Conservation (phyloP, 2,888 invertebrate species). For the Lasioglossum lativentre region DNA sequence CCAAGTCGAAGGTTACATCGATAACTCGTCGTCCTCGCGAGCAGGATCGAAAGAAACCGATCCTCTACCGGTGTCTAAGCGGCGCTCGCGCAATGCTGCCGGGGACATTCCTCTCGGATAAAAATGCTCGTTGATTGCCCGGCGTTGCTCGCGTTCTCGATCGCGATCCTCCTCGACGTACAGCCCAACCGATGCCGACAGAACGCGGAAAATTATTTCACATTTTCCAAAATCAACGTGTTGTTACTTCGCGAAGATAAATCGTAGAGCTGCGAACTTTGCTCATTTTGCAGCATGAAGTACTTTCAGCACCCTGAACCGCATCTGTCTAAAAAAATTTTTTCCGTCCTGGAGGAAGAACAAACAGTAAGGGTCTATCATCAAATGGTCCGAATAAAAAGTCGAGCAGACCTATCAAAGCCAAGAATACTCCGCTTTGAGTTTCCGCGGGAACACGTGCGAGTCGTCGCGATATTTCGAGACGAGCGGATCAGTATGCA, state of each 20-base stretch:
- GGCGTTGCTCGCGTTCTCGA: conserved; percentile 33
- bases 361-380: not conserved
- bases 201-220: not conserved
- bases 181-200: not conserved
- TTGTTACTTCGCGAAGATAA: not conserved
- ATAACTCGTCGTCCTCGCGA: conserved; percentile 54
- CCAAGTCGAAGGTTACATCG: conserved; percentile 49
- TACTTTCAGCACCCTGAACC: not conserved
- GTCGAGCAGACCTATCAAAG: not conserved
- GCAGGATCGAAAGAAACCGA: conserved; percentile 56
- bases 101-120: conserved; percentile 41
- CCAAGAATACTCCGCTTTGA: not conserved
- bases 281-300: not conserved
- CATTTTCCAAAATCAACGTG: not conserved
- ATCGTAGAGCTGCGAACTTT: not conserved
- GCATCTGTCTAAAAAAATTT: not conserved
- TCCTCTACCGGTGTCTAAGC: conserved; percentile 64
- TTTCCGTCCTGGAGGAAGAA: not conserved
- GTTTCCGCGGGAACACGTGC: conserved; percentile 9
- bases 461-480: conserved; percentile 1
- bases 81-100: conserved; percentile 70
- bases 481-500: conserved; percentile 36
- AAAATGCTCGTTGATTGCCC: conserved; percentile 53
- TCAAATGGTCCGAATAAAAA: not conserved
- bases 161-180: conserved; percentile 3